Evolutionary conservation across 2,797 vertebrate genomes (phyloP).

Genomic region (Petrocephalus schoutedeni): DNA sequence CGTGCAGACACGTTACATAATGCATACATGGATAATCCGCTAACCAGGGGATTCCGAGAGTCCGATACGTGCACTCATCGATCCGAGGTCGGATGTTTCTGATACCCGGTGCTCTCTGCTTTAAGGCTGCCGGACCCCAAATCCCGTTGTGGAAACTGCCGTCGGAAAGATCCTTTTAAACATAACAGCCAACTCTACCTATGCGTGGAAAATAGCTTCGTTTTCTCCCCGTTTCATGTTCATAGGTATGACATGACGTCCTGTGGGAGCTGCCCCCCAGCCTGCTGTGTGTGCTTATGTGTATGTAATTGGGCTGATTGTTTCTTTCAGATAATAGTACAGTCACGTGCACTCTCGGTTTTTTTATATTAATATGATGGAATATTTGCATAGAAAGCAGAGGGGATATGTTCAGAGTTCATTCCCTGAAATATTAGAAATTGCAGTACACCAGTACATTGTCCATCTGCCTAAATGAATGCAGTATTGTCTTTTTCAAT

Average conservation of each 20-base stretch:
- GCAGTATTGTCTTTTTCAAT: not conserved
- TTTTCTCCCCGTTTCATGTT: not conserved
- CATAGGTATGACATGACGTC: not conserved
- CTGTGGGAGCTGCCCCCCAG: not conserved
- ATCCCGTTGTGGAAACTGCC: not conserved
- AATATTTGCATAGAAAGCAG: not conserved
- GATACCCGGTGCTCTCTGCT: not conserved
- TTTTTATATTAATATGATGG: slow-evolving; percentile 3
- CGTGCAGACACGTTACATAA: slow-evolving; percentile 6
- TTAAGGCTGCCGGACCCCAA: not conserved
- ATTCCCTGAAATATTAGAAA: not conserved
- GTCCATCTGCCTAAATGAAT: not conserved
- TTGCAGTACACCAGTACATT: not conserved
- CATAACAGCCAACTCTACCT: not conserved
- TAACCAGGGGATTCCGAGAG: not conserved
- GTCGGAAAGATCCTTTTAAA: not conserved
- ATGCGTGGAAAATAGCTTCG: not conserved
- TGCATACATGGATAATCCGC: not conserved
- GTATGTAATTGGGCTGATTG: not conserved
- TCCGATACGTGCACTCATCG: not conserved
- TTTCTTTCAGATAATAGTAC: not conserved
- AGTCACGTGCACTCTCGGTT: not conserved
- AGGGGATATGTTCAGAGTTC: not conserved
- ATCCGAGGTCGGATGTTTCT: not conserved
- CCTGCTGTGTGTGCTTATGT: not conserved